Evolutionary conservation across 2,797 vertebrate species (phyloP).

Genomic region (Calcarius lapponicus): DNA sequence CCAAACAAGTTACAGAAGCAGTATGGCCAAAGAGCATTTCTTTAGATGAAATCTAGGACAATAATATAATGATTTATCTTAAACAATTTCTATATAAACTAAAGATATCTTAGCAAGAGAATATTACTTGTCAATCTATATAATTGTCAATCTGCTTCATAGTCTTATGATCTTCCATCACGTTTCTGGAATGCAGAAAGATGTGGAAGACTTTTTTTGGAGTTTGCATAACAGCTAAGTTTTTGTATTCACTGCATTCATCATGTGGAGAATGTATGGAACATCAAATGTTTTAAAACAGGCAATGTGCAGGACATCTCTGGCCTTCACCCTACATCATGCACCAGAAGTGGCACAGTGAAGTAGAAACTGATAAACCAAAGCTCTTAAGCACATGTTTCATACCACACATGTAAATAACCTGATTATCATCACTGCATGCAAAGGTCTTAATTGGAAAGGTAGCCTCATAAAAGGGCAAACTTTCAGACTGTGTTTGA

Average conservation of each 20-base stretch:
- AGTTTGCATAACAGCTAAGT: neutral
- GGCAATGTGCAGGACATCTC: neutral
- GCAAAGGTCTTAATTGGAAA: neutral
- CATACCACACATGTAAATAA: neutral
- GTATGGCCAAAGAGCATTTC: conserved; percentile 81
- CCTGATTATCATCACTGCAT: neutral
- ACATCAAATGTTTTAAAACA: neutral
- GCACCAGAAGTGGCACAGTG: neutral
- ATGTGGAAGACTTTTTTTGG: neutral
- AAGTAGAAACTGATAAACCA: neutral
- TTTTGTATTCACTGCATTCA: neutral
- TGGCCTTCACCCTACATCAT: neutral
- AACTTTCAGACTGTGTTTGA: neutral
- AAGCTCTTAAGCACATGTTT: neutral
- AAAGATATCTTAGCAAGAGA: neutral
- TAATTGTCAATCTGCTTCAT: neutral
- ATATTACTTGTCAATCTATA: neutral
- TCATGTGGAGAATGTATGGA: neutral
- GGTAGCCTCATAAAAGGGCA: neutral
- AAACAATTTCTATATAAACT: neutral
- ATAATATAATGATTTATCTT: neutral
- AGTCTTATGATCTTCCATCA: neutral
- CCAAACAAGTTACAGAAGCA: conserved; percentile 78
- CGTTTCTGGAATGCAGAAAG: neutral
- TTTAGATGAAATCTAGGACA: conserved; percentile 77